Base-by-base conservation (phyloP, 2,888 invertebrate genomes). In the Argynnis bischoffii region DNA sequence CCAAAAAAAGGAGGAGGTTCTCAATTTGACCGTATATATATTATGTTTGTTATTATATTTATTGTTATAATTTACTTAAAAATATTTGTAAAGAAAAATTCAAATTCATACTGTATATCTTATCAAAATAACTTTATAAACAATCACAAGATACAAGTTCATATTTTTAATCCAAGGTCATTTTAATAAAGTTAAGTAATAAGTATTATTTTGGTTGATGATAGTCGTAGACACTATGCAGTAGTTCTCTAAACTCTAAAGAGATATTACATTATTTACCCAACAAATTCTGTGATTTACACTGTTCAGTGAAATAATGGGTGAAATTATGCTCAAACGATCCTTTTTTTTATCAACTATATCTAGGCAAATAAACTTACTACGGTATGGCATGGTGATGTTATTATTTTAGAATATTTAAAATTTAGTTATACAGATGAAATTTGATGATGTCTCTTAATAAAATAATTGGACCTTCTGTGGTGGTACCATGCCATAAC, bases 101-200 rank as follows among this genome's bases (percentile, higher is more conserved):
- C 3, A 11, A 8, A n/a, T 4, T 3, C 6, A 31, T 4, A 48
- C 21, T 48, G 47, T 26, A 0, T 26, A 57, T 57, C 47, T 59
- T 59, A 59, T 59, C 26, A 31, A n/a, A 48, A 59, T n/a, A n/a
- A 4, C n/a, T 59, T 21, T 59, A 48, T 47, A 26, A 2, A 48
- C 26, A 13, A 31, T 59, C 26, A n/a, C 16, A 16, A 16, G 6
- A 48, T 26, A 47, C n/a, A 47, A n/a, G 6, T 59, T n/a, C 21
- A 16, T n/a, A n/a, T 51, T 31, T 6, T 21, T 14, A 26, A 41
- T 14, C n/a, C 69, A 64, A 67, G 69, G 69, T 69, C 55, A 64
- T 60, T 51, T 64, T 61, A 41, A 66, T 66, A 21, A 51, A 55
- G 55, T 18, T 41, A 56, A 57, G 18, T 18, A 18, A n/a, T 41